phyloP scores from a whole-genome alignment of 2,888 invertebrate genomes.

The Polydrusus cervinus region DNA sequence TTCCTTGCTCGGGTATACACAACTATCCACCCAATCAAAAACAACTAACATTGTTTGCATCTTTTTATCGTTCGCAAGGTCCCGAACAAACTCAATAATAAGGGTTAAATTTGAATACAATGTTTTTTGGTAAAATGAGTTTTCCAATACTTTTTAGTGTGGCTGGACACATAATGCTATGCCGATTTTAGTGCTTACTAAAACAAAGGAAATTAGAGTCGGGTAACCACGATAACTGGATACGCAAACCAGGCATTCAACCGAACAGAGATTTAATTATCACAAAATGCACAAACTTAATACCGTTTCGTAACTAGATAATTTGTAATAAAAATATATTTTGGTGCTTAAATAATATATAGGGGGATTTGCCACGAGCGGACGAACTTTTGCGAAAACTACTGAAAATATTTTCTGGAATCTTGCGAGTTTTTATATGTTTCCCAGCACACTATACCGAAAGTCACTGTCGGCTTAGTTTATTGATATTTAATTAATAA shows the following conservation, averaged over 20 bases:
- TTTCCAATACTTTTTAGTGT: neutral
- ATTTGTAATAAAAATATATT: no score
- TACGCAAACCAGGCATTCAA: constrained; percentile 7
- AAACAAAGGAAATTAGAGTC: constrained; percentile 11
- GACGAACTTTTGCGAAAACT: no score
- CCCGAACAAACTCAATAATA: constrained; percentile 1
- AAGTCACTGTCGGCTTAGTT: no score
- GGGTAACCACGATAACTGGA: constrained; percentile 8
- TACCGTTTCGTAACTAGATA: neutral
- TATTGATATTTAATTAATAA: no score
- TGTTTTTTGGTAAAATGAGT: neutral
- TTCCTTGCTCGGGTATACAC: no score
- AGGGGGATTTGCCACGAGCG: no score
- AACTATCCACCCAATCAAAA: neutral
- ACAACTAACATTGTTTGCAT: neutral
- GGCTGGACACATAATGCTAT: constrained; percentile 11
- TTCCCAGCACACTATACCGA: no score
- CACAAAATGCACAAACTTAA: neutral
- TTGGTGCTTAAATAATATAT: no score
- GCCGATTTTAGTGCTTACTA: constrained; percentile 1
- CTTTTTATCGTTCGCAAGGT: neutral
- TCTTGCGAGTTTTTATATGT: no score
- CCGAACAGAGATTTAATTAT: neutral
- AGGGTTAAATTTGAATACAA: neutral
- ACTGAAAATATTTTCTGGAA: no score